Base-by-base conservation (phyloP, 2,113 vertebrate genomes). In the Neotragus pygmaeus region DNA sequence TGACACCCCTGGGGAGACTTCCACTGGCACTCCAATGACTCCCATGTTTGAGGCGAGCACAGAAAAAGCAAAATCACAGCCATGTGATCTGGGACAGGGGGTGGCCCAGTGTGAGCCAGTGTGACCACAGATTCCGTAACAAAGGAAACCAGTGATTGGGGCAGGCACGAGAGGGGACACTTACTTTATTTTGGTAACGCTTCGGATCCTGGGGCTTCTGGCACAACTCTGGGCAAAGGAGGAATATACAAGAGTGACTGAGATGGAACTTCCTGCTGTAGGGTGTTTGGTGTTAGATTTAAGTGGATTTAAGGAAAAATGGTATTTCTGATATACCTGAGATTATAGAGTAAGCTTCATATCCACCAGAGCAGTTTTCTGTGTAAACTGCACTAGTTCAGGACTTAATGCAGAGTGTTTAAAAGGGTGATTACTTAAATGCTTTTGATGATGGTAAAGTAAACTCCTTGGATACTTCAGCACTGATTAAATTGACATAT, bases 231-330 rank as follows among this genome's bases (percentile, higher is more conserved):
- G 62, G 36, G 16, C 21, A 30, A 78, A 21, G 39, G 7, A 66
- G 2, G 85, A 78, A 85, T 58, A 53, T 19, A 49, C 19, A 30
- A 36, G 73, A 84, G 16, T 93, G 39, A 36, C 47, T 78, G 39
- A 84, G 39, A 62, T 33, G 78, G 43, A n/a, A 19, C 82, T 86
- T 94, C n/a, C 60, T 47, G 21, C 58, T 83, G 77, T 49, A 84
- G 39, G 62, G 47, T 75, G 55, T 30, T 66, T 6, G 13, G 33
- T 53, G 51, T 88, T 84, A 85, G 5, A 47, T 47, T 88, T 91
- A 62, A 73, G 53, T 83, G 91, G 60, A 89, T 85, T 92, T 84
- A 82, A 83, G 94, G 36, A 77, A 58, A 93, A 78, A 15, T 49
- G 51, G 4, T 78, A 53, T 51, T 62, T 62, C 62, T 91, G 58